Percentiles rank a stretch among this genome's conserved stretches.
These are phyloP conservation scores for Heliconius ethilla DNA, from an alignment of 2,888 invertebrate genomes.

Conservation along the genomic window DNA sequence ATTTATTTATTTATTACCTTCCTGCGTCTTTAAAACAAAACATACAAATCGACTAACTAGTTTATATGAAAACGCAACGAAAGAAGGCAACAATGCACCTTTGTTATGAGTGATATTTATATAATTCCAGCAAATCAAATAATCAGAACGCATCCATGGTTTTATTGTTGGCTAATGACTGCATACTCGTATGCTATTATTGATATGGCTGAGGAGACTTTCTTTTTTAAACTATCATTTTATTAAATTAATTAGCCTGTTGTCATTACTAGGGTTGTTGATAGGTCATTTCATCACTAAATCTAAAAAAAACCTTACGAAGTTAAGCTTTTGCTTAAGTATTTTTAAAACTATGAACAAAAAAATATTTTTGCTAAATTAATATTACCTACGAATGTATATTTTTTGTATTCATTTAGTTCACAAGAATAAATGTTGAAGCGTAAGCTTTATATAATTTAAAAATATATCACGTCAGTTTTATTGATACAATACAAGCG, in stretches of 20 bases:
- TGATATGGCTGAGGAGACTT: slow-evolving; percentile 42
- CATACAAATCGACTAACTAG: not conserved
- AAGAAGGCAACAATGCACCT: not conserved
- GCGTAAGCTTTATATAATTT: not conserved
- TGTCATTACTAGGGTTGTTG: slow-evolving; percentile 37
- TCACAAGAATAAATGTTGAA: not conserved
- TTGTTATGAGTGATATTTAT: not conserved
- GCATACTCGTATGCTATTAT: slow-evolving; percentile 43
- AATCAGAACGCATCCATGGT: slow-evolving; percentile 35
- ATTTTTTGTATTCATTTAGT: not conserved
- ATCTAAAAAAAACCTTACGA: not conserved
- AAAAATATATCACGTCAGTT: not conserved
- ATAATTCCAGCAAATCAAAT: slow-evolving; percentile 25
- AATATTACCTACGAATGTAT: not conserved
- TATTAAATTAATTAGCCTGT: slow-evolving; percentile 44
- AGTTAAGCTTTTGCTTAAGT: not conserved
- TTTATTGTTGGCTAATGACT: slow-evolving; percentile 46
- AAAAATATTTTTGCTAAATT: not conserved
- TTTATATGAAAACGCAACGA: not conserved
- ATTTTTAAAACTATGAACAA: not conserved
- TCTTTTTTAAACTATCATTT: slow-evolving; percentile 39
- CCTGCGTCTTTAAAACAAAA: too few species aligned
- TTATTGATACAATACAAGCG: not conserved
- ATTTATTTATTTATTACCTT: too few species aligned
- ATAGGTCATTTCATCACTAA: not conserved